Conservation (phyloP, 2,113 vertebrate genomes). For the Equus quagga region DNA sequence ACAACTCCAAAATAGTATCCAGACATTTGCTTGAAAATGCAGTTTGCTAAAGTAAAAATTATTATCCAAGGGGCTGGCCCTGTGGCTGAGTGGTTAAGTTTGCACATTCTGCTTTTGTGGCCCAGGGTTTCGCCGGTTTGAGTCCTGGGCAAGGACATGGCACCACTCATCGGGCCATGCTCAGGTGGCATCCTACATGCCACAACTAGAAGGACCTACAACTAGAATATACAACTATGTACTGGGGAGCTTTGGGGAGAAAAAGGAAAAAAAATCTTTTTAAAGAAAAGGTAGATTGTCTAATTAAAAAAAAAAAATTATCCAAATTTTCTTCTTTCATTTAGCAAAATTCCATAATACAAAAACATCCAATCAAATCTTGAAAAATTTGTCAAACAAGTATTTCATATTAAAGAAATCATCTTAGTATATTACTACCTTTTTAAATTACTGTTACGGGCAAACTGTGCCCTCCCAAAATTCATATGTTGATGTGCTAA, state of each 20-base stretch:
- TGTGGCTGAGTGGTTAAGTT: no score
- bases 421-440: neutral
- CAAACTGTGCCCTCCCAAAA: neutral
- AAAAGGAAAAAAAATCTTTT: no score
- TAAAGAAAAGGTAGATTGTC: no score
- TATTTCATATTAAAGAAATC: neutral
- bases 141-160: no score
- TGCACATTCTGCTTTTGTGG: no score
- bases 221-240: no score
- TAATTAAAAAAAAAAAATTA: neutral
- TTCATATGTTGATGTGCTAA: neutral
- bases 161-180: no score
- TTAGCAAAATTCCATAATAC: neutral
- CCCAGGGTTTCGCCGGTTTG: no score
- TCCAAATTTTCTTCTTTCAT: neutral
- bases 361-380: neutral
- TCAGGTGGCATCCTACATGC: no score
- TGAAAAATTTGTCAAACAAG: neutral
- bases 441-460: neutral
- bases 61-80: neutral
- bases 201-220: no score
- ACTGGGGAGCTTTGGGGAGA: no score
- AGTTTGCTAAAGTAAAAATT: neutral
- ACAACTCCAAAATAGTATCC: neutral
- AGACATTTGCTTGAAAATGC: slow-evolving; percentile 25